These are phyloP conservation scores for Bembecia ichneumoniformis DNA, from an alignment of 2,888 invertebrate genomes.

Conservation along the genomic window DNA sequence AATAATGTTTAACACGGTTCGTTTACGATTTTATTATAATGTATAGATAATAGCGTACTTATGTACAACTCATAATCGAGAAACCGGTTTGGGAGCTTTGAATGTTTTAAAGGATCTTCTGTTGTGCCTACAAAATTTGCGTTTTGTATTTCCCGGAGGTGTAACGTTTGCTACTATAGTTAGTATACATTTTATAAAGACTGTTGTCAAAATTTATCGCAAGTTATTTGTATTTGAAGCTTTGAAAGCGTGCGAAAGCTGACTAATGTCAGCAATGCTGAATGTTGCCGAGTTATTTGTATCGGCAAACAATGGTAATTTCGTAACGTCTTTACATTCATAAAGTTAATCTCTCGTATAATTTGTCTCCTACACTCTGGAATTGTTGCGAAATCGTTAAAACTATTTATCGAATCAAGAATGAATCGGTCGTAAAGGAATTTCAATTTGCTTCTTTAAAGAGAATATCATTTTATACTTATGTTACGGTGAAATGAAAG, in stretches of 20 bases:
- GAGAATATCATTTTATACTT: neutral
- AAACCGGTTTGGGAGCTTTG: too few species aligned
- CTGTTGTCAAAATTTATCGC: constrained; percentile 1
- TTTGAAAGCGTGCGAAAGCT: constrained; percentile 2
- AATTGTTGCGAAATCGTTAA: constrained; percentile 11
- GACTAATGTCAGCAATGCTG: constrained; percentile 3
- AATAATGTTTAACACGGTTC: too few species aligned
- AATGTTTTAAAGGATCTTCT: too few species aligned
- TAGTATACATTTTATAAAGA: neutral
- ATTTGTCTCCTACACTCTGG: constrained; percentile 46
- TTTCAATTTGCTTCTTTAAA: neutral
- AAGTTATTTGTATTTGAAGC: neutral
- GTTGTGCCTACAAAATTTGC: too few species aligned
- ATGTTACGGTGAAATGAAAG: too few species aligned
- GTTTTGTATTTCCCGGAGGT: too few species aligned
- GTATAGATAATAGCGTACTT: too few species aligned
- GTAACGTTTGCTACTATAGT: too few species aligned
- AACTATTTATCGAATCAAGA: neutral
- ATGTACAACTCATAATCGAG: too few species aligned
- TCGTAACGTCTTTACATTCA: constrained; percentile 40
- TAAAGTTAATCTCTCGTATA: constrained; percentile 39
- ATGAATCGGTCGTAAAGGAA: neutral
- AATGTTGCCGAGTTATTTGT: constrained; percentile 24
- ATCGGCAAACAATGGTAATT: constrained; percentile 41
- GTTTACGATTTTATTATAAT: too few species aligned